Percentiles rank a stretch among this genome's conserved stretches.
phyloP scores from a whole-genome alignment of 1,140 invertebrate genomes.

The Eciton burchellii region DNA sequence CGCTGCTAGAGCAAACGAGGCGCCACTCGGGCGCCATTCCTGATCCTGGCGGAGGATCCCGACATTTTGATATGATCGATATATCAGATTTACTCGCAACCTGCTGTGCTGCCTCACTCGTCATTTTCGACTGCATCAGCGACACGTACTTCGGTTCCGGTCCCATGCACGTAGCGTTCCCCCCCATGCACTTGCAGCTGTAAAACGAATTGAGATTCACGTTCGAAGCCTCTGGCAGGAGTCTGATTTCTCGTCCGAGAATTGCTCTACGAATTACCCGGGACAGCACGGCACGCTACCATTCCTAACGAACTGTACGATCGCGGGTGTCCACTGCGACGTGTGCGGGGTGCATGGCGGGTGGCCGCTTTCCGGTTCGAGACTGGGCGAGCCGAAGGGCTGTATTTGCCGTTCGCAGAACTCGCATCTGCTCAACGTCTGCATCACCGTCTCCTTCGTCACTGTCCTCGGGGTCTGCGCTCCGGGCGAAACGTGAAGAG shows the following conservation, averaged over 20 bases:
- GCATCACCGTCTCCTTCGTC: slow-evolving; percentile 74
- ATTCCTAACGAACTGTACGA: slow-evolving; percentile 70
- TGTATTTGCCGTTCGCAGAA: slow-evolving; percentile 61
- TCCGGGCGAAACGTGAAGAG: not conserved
- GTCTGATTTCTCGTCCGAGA: too few relatives aligned
- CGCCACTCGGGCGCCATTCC: too few relatives aligned
- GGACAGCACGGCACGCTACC: slow-evolving; percentile 44
- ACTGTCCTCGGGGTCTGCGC: slow-evolving; percentile 70
- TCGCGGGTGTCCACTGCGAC: slow-evolving; percentile 55
- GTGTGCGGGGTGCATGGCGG: slow-evolving; percentile 2
- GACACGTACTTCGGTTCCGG: not conserved
- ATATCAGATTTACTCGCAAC: slow-evolving; percentile 55
- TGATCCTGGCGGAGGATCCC: not conserved
- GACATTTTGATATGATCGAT: not conserved
- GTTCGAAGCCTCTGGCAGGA: not conserved
- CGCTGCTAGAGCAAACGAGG: too few relatives aligned
- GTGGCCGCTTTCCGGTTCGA: not conserved
- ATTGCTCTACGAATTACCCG: slow-evolving; percentile 35
- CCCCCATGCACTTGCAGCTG: slow-evolving; percentile 56
- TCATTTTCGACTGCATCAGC: slow-evolving; percentile 34
- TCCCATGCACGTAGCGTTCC: slow-evolving; percentile 12
- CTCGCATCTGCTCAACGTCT: slow-evolving; percentile 76
- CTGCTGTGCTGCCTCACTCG: slow-evolving; percentile 65
- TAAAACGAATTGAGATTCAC: not conserved
- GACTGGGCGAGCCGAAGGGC: not conserved